phyloP scores from a whole-genome alignment of 1,140 invertebrate species.

The Musca vetustissima region DNA sequence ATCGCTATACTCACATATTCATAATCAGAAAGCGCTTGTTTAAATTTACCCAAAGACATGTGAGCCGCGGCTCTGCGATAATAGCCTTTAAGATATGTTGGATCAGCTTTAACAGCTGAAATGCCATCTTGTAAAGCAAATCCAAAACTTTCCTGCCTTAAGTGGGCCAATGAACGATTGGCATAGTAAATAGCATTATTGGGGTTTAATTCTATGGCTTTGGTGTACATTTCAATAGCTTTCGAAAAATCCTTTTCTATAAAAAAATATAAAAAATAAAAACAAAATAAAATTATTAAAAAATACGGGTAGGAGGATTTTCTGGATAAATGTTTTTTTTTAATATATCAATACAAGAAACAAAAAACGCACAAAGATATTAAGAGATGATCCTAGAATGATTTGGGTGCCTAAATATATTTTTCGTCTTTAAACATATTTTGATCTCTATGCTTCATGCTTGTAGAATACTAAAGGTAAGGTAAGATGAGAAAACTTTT shows the following conservation, averaged over 20 bases:
- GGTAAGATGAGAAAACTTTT: too few relatives aligned
- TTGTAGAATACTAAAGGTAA: too few relatives aligned
- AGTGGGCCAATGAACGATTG: conserved; percentile 93
- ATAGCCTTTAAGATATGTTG: conserved; percentile 88
- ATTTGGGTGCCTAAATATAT: too few relatives aligned
- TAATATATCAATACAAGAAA: too few relatives aligned
- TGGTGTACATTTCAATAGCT: conserved; percentile 87
- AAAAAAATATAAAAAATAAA: background rate
- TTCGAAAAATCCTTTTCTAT: conserved; percentile 86
- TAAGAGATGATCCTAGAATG: too few relatives aligned
- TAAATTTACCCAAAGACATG: conserved; percentile 98
- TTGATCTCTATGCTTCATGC: too few relatives aligned
- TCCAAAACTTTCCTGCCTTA: conserved; percentile 91
- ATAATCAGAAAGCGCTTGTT: conserved; percentile 93
- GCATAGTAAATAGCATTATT: conserved; percentile 83
- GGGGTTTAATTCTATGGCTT: conserved; percentile 88
- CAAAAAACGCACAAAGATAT: too few relatives aligned
- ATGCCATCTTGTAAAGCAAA: conserved; percentile 90
- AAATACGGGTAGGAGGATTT: too few relatives aligned
- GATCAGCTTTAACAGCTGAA: conserved; percentile 87
- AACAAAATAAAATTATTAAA: too few relatives aligned
- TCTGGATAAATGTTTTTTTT: too few relatives aligned
- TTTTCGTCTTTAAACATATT: too few relatives aligned
- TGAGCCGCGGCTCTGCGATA: conserved; percentile 94
- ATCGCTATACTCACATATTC: conserved; percentile 78